Conservation (phyloP, 2,113 vertebrate species). For the Actenoides hombroni region DNA sequence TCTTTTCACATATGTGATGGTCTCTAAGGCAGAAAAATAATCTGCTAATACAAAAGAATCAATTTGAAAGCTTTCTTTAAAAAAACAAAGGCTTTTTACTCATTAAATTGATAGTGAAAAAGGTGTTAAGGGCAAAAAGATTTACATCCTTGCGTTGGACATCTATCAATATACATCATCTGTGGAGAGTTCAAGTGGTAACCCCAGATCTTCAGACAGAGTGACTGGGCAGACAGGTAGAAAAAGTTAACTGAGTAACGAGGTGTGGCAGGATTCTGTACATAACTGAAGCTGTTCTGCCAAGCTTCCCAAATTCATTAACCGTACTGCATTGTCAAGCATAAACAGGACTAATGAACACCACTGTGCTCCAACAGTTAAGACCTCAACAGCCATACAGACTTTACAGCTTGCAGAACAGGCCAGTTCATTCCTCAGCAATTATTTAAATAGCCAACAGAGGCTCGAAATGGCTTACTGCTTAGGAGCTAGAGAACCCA, state of each 20-base stretch:
- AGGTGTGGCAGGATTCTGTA: neutral
- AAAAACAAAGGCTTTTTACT: neutral
- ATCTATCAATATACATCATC: neutral
- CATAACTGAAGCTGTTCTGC: neutral
- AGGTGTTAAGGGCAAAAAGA: neutral
- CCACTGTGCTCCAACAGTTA: neutral
- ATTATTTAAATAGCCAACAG: neutral
- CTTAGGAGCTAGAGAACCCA: neutral
- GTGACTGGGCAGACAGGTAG: neutral
- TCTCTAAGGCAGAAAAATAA: conserved; percentile 10
- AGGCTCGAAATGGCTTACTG: neutral
- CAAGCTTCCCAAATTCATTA: neutral
- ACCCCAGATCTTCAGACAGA: neutral
- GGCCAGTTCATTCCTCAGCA: neutral
- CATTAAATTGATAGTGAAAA: neutral
- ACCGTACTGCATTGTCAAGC: neutral
- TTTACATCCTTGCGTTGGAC: neutral
- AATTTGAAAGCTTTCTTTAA: neutral
- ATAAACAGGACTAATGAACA: neutral
- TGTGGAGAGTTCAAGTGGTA: neutral
- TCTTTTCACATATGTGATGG: neutral
- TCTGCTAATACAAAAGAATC: neutral
- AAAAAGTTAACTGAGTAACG: neutral
- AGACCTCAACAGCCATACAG: neutral
- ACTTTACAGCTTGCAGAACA: neutral